Evolutionary conservation across 35 echinoderm and acorn worm species (phyloP).

Genomic region (Heliocidaris tuberculata): DNA sequence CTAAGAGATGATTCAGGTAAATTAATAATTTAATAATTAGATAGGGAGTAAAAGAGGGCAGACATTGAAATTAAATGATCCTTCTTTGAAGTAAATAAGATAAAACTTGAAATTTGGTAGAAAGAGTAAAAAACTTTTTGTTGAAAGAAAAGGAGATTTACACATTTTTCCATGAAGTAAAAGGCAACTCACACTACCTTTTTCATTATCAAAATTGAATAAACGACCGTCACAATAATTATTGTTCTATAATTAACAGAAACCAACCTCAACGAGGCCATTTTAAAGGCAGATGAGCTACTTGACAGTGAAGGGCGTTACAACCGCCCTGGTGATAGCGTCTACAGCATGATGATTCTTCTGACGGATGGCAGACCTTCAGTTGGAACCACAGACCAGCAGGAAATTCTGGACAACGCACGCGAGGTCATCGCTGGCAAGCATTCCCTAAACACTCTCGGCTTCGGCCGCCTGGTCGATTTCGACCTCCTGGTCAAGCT

Average conservation of each 20-base stretch:
- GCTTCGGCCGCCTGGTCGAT: slow-evolving; percentile 84
- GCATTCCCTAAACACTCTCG: slow-evolving; percentile 71
- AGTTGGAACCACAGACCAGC: slow-evolving; percentile 57
- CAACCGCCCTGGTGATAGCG: slow-evolving; percentile 52
- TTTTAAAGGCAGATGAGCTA: slow-evolving; percentile 65
- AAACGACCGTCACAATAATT: neutral
- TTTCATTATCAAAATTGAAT: no score
- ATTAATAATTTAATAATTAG: neutral
- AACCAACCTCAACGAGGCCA: slow-evolving; percentile 81
- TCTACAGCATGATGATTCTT: slow-evolving; percentile 81
- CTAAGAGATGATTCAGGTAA: slow-evolving; percentile 80
- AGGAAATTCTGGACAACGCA: slow-evolving; percentile 61
- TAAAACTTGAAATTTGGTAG: no score
- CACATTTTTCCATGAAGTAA: no score
- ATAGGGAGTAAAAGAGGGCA: neutral
- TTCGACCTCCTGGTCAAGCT: slow-evolving; percentile 84
- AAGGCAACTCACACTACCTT: no score
- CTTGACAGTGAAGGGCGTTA: slow-evolving; percentile 68
- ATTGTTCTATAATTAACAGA: slow-evolving; percentile 31
- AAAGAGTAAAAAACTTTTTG: no score
- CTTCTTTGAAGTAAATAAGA: no score
- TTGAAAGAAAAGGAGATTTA: no score
- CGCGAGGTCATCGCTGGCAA: slow-evolving; percentile 62
- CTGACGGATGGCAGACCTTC: slow-evolving; percentile 91
- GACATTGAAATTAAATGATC: neutral